phyloP scores from a whole-genome alignment of 1,140 invertebrate genomes.

The Proctacanthus coquilletti region DNA sequence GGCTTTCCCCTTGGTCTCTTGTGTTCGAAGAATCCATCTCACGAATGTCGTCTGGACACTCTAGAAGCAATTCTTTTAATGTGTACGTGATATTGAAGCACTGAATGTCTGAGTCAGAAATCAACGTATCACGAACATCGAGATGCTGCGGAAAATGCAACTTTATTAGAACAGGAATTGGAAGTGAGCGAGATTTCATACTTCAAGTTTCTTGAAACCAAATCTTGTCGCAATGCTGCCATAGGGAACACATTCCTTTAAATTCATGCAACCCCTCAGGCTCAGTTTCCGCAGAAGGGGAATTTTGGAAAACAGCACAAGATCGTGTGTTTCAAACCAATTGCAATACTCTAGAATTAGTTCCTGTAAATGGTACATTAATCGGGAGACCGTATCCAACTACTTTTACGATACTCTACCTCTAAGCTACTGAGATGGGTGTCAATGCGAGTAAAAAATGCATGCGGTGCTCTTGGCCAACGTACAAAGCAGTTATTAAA shows the following conservation, averaged over 20 bases:
- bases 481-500: conserved; percentile 35
- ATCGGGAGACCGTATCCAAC: too few species aligned
- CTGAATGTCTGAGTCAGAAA: conserved; percentile 50
- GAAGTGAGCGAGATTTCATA: conserved; percentile 17
- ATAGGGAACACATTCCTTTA: conserved; percentile 58
- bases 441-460: conserved; percentile 41
- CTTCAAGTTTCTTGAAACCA: conserved; percentile 50
- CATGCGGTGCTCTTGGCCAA: conserved; percentile 32
- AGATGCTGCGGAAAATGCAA: conserved; percentile 32
- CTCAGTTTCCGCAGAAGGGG: conserved; percentile 38
- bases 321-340: conserved; percentile 53
- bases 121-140: conserved; percentile 45
- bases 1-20: too few species aligned
- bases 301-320: conserved; percentile 54
- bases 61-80: conserved; percentile 43
- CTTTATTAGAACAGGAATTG: not conserved
- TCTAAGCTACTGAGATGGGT: conserved; percentile 37
- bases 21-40: too few species aligned
- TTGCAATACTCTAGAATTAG: conserved; percentile 47
- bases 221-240: conserved; percentile 52
- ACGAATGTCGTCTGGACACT: conserved; percentile 28
- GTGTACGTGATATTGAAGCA: conserved; percentile 43
- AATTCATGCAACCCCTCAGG: conserved; percentile 40
- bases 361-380: conserved; percentile 30
- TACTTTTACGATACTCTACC: conserved; percentile 31